These are phyloP conservation scores for Tinea pellionella DNA, from an alignment of 2,888 invertebrate genomes.

Conservation along the genomic window DNA sequence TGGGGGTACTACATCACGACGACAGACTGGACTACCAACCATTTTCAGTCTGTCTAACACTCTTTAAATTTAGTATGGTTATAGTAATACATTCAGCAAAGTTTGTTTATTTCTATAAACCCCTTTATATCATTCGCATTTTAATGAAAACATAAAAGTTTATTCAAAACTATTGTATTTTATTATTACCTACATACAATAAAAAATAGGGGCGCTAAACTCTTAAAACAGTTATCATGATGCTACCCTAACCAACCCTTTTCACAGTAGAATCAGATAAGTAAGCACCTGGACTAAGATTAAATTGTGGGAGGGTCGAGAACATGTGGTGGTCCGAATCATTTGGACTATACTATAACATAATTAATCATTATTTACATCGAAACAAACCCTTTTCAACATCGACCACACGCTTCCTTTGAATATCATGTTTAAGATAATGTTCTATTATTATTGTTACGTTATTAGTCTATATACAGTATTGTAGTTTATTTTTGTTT, in stretches of 20 bases:
- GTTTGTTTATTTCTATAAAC: no score
- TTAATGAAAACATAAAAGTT: no score
- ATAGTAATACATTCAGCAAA: no score
- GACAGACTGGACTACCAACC: no score
- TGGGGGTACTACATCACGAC: no score
- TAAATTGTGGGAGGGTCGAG: conserved; percentile 35
- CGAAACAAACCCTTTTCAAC: conserved; percentile 9
- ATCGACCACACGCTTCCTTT: neutral
- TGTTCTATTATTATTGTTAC: neutral
- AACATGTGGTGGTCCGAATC: conserved; percentile 43
- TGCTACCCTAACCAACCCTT: conserved; percentile 33
- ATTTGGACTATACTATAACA: conserved; percentile 52
- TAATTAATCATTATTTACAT: conserved; percentile 60
- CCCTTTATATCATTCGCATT: no score
- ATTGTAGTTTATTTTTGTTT: neutral
- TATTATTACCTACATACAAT: neutral
- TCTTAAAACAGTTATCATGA: conserved; percentile 6
- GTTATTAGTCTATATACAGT: neutral
- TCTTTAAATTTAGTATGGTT: no score
- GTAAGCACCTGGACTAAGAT: conserved; percentile 51
- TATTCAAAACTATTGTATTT: no score
- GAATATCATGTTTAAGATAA: neutral
- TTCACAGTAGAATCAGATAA: conserved; percentile 58
- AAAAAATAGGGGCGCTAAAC: neutral
- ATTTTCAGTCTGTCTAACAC: no score